Evolutionary conservation across 2,888 invertebrate species (phyloP).

Genomic region (Apocheima hispidaria): DNA sequence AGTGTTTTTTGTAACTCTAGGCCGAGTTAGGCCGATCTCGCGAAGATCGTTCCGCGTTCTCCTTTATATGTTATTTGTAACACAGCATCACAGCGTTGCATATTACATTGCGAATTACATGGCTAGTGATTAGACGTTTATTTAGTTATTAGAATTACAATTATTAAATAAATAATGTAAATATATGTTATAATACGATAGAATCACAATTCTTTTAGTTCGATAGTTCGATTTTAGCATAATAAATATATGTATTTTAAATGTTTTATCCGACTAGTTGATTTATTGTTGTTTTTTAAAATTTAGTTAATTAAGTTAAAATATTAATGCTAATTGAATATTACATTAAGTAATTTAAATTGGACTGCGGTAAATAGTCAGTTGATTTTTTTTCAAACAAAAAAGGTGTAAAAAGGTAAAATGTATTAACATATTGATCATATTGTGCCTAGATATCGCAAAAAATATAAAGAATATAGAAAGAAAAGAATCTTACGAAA

Average conservation of each 20-base stretch:
- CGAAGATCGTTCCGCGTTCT: neutral
- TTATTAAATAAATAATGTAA: constrained; percentile 60
- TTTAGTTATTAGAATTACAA: constrained; percentile 50
- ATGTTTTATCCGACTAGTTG: constrained; percentile 24
- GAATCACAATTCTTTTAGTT: constrained; percentile 39
- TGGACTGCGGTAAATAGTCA: constrained; percentile 24
- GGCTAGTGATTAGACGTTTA: constrained; percentile 85
- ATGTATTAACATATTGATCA: too few species aligned
- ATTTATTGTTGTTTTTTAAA: constrained; percentile 33
- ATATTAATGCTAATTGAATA: constrained; percentile 11
- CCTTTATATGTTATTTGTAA: constrained; percentile 36
- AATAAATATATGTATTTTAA: constrained; percentile 30
- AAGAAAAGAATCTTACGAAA: too few species aligned
- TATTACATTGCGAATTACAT: constrained; percentile 76
- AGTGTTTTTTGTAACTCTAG: neutral
- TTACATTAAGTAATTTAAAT: constrained; percentile 5
- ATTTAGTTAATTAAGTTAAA: constrained; percentile 17
- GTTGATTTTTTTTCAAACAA: neutral
- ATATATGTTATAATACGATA: constrained; percentile 53
- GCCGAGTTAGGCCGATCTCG: neutral
- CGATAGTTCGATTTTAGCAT: constrained; percentile 33
- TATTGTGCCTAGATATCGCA: too few species aligned
- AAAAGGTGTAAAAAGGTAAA: too few species aligned
- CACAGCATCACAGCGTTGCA: constrained; percentile 47
- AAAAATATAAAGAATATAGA: too few species aligned